A percentile compares a stretch with the other conserved stretches of the same genome.
Conservation (phyloP, 2,113 vertebrate genomes). For the Zingel zingel region DNA sequence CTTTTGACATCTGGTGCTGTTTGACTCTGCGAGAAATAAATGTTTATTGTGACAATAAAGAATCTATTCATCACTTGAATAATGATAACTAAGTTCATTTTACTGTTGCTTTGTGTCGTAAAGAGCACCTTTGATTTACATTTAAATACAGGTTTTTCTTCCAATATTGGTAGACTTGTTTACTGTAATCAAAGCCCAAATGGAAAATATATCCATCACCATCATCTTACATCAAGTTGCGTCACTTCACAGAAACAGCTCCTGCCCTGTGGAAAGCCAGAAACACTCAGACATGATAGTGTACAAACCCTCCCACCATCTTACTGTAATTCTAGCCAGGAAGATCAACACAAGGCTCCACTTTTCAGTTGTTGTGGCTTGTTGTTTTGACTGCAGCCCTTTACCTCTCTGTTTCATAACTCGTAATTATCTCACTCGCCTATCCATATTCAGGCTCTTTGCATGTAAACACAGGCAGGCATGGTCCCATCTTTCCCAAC, state of each 20-base stretch:
- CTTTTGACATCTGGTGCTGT: conserved; percentile 14
- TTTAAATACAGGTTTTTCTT: not conserved
- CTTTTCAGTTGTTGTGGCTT: conserved; percentile 59
- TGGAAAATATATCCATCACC: conserved; percentile 3
- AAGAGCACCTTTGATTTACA: not conserved
- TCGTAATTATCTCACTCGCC: conserved; percentile 67
- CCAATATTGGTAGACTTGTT: not conserved
- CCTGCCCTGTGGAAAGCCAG: conserved; percentile 2
- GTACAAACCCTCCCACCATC: conserved; percentile 32
- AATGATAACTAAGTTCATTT: not conserved
- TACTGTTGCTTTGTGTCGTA: not conserved
- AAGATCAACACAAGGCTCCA: conserved; percentile 43
- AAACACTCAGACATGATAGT: conserved; percentile 12
- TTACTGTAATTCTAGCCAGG: conserved; percentile 31
- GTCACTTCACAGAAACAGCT: conserved; percentile 1
- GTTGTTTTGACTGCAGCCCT: conserved; percentile 72
- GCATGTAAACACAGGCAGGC: conserved; percentile 46
- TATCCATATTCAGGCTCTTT: conserved; percentile 29
- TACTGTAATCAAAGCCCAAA: not conserved
- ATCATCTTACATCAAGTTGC: conserved; percentile 14
- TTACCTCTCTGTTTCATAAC: conserved; percentile 62
- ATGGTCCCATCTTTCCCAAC: conserved; percentile 56
- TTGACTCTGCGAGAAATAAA: not conserved
- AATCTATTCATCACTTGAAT: not conserved
- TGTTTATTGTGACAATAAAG: conserved; percentile 21